Percentiles rank a stretch among this genome's conserved stretches.
Evolutionary conservation across 2,113 vertebrate species (phyloP).

Genomic region (Bungarus multicinctus): DNA sequence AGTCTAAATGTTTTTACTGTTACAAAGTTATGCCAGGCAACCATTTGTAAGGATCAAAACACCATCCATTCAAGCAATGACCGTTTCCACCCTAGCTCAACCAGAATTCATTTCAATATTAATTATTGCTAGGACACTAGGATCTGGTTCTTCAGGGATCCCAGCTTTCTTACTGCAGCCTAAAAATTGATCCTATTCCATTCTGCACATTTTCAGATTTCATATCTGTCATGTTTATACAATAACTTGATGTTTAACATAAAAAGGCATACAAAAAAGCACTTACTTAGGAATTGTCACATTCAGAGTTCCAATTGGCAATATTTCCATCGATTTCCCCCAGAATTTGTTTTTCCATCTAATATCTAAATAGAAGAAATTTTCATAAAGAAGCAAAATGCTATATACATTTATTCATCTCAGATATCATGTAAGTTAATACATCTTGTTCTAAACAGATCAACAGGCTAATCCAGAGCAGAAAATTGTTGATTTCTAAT

Average conservation of each 20-base stretch:
- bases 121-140: not conserved
- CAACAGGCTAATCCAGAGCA: conserved; percentile 9
- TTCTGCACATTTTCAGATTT: not conserved
- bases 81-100: not conserved
- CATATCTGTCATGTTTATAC: not conserved
- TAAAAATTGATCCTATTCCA: not conserved
- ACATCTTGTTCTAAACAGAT: not conserved
- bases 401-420: not conserved
- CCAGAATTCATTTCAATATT: not conserved
- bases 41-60: not conserved
- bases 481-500: not conserved
- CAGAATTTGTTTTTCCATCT: conserved; percentile 99
- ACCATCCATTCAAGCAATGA: not conserved
- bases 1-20: not conserved
- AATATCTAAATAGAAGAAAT: conserved; percentile 79
- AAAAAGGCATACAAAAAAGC: no score
- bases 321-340: conserved; percentile 99
- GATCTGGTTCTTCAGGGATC: not conserved
- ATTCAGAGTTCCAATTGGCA: conserved; percentile 92
- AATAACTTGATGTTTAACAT: not conserved
- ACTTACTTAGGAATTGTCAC: conserved; percentile 91
- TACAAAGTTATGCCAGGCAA: not conserved
- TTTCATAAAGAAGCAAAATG: not conserved
- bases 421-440: not conserved
- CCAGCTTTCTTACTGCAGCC: not conserved